Evolutionary conservation across 2,797 vertebrate genomes (phyloP).

Genomic region (Scarus forsteni): DNA sequence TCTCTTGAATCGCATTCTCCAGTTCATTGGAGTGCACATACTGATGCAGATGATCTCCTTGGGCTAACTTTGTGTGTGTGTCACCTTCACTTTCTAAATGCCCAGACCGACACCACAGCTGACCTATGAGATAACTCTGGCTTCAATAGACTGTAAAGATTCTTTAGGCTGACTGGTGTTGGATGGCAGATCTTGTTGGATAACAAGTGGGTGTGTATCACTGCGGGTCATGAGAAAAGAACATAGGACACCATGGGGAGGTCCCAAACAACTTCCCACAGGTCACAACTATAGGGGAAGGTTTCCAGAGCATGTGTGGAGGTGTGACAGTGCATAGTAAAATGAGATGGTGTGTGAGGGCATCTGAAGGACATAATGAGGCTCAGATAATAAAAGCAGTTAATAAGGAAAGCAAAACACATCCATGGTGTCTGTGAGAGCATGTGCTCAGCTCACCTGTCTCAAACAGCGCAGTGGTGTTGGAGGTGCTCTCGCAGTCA

Average conservation of each 20-base stretch:
- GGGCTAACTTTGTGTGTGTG: not conserved
- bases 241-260: slow-evolving; percentile 51
- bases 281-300: slow-evolving; percentile 20
- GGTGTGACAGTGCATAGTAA: slow-evolving; percentile 27
- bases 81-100: slow-evolving; percentile 27
- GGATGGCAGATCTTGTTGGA: slow-evolving; percentile 30
- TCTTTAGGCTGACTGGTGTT: slow-evolving; percentile 50
- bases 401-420: not conserved
- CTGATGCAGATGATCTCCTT: slow-evolving; percentile 4
- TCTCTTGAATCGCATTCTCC: no score
- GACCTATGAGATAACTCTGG: slow-evolving; percentile 58
- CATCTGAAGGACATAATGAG: slow-evolving; percentile 11
- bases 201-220: slow-evolving; percentile 42
- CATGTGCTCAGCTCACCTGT: slow-evolving; percentile 76
- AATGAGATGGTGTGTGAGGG: slow-evolving; percentile 14
- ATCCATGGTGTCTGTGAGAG: not conserved
- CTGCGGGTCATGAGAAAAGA: slow-evolving; percentile 40
- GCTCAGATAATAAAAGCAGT: slow-evolving; percentile 5
- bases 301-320: slow-evolving; percentile 7
- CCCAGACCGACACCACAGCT: slow-evolving; percentile 26
- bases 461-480: slow-evolving; percentile 61
- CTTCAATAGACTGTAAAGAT: slow-evolving; percentile 52
- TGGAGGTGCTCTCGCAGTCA: slow-evolving; percentile 75
- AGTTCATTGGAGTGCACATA: no score
- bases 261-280: slow-evolving; percentile 40